These are phyloP conservation scores for Xenopus petersii DNA, from an alignment of 2,797 vertebrate genomes.

Conservation along the genomic window DNA sequence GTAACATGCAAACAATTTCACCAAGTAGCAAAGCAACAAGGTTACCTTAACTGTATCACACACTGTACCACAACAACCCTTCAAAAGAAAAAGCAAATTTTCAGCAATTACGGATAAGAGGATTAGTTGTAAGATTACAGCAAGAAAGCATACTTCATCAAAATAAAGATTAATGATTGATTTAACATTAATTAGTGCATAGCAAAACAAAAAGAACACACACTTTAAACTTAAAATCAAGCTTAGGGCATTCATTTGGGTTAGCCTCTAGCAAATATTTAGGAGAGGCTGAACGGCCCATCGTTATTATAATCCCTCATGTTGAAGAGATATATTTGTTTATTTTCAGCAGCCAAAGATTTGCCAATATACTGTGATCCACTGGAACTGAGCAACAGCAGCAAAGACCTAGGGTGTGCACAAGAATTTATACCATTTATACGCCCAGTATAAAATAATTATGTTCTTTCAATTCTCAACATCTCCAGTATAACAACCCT, in stretches of 20 bases:
- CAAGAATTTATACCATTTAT: conserved; percentile 26
- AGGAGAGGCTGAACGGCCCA: too few species aligned
- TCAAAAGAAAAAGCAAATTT: conserved; percentile 56
- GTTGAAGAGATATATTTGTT: too few species aligned
- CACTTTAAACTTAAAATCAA: conserved; percentile 47
- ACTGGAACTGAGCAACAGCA: background rate
- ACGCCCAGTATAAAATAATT: background rate
- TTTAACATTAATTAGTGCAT: conserved; percentile 77
- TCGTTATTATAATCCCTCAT: too few species aligned
- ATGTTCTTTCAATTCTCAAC: background rate
- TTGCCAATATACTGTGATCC: background rate
- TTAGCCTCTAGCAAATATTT: too few species aligned
- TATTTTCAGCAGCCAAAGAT: conserved; percentile 5
- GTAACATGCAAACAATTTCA: conserved; percentile 31
- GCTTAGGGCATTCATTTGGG: conserved; percentile 24
- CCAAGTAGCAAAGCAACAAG: conserved; percentile 60
- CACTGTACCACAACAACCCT: conserved; percentile 51
- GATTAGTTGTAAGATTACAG: conserved; percentile 98
- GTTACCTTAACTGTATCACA: conserved; percentile 57
- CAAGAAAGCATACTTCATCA: conserved; percentile 79
- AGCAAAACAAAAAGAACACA: conserved; percentile 54
- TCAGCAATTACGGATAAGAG: conserved; percentile 69
- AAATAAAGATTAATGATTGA: conserved; percentile 67
- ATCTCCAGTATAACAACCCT: background rate
- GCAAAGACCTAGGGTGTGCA: conserved; percentile 25